phyloP scores from a whole-genome alignment of 2,113 vertebrate species.

The Odocoileus hemionus region DNA sequence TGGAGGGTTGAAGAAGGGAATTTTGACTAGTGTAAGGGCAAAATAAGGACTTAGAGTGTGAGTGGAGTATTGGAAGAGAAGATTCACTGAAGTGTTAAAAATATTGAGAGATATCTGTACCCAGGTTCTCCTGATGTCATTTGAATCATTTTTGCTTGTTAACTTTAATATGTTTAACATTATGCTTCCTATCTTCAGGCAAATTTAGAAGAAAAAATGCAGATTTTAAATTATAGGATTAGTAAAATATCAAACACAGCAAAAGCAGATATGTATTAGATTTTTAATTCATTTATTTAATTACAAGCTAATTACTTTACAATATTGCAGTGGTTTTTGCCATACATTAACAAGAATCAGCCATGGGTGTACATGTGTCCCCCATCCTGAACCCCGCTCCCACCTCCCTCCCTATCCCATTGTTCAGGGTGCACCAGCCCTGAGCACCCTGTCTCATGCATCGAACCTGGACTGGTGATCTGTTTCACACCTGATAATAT shows the following conservation, averaged over 20 bases:
- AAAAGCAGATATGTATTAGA: background rate
- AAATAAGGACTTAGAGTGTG: background rate
- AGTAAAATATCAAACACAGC: background rate
- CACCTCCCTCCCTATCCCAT: background rate
- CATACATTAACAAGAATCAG: background rate
- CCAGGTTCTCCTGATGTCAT: background rate
- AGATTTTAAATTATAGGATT: background rate
- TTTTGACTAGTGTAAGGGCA: background rate
- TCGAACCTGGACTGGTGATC: background rate
- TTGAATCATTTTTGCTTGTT: background rate
- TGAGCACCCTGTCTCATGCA: background rate
- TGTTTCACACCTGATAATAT: background rate
- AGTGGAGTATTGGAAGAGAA: background rate
- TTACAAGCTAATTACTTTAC: background rate
- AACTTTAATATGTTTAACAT: background rate
- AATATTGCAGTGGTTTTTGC: background rate
- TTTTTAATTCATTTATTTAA: background rate
- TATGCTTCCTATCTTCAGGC: background rate
- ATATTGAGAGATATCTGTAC: background rate
- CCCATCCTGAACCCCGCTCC: background rate
- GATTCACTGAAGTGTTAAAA: background rate
- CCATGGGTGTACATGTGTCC: background rate
- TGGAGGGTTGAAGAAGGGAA: background rate
- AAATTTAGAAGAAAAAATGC: background rate
- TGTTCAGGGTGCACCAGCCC: background rate